Percentiles rank a stretch among this genome's conserved stretches.
Conservation (phyloP, 2,113 vertebrate species). For the Himantopus leucocephalus region DNA sequence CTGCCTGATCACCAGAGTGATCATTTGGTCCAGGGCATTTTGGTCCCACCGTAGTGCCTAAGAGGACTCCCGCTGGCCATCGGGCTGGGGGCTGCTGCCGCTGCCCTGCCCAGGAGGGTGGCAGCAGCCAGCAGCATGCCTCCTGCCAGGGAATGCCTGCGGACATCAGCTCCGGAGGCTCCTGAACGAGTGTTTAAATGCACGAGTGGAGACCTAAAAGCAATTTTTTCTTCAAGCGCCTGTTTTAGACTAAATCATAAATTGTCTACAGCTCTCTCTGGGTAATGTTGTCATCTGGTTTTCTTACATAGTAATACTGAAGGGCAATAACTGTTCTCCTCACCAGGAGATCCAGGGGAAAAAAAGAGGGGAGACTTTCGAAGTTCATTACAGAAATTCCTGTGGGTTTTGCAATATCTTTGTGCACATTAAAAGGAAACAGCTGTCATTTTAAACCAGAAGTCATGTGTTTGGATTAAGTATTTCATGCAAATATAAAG, state of each 20-base stretch:
- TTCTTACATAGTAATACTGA: background rate
- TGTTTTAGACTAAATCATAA: background rate
- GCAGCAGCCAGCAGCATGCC: background rate
- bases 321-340: background rate
- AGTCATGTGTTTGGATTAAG: background rate
- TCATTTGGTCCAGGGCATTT: background rate
- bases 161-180: background rate
- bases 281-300: background rate
- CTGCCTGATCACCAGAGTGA: background rate
- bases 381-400: slow-evolving; percentile 10
- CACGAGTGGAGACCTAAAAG: background rate
- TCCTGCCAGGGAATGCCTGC: background rate
- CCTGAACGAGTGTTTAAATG: background rate
- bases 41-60: background rate
- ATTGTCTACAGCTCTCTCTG: background rate
- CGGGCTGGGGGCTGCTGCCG: background rate
- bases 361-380: background rate
- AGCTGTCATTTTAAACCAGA: background rate
- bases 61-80: accelerated
- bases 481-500: background rate
- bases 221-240: background rate
- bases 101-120: background rate
- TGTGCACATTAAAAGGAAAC: background rate
- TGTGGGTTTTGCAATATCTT: background rate
- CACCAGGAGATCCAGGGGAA: background rate